Conservation (phyloP, 2,113 vertebrate species). For the Rhynchopsitta pachyrhyncha region DNA sequence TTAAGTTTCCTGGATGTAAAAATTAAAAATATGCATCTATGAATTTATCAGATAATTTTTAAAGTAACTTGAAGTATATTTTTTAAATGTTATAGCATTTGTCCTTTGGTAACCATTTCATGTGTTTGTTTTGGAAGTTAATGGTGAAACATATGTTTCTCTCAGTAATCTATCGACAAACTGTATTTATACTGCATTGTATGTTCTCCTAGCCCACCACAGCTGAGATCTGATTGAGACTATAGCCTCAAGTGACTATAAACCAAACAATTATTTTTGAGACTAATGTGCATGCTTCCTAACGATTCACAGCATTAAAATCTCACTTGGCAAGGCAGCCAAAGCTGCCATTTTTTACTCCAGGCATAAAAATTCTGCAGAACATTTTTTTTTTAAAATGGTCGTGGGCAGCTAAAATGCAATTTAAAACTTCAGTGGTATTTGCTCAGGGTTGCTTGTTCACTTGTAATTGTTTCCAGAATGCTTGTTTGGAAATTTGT, state of each 20-base stretch:
- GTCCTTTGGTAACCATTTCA: constrained; percentile 23
- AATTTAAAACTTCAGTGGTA: constrained; percentile 71
- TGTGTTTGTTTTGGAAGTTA: constrained; percentile 63
- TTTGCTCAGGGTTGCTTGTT: constrained; percentile 68
- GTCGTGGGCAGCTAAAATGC: constrained; percentile 66
- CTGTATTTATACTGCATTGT: constrained; percentile 22
- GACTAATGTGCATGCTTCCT: constrained; percentile 68
- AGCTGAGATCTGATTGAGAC: constrained; percentile 63
- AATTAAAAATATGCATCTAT: background rate
- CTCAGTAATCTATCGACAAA: constrained; percentile 56
- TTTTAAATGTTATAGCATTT: background rate
- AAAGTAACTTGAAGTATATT: background rate
- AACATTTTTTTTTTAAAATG: constrained; percentile 29
- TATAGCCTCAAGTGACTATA: constrained; percentile 67
- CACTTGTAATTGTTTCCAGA: constrained; percentile 88
- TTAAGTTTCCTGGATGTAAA: background rate
- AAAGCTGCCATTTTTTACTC: constrained; percentile 31
- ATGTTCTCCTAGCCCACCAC: constrained; percentile 22
- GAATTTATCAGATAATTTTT: background rate
- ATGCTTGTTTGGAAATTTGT: constrained; percentile 86
- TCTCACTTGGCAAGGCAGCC: constrained; percentile 41
- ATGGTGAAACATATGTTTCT: constrained; percentile 45
- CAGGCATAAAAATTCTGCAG: constrained; percentile 16
- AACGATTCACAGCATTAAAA: constrained; percentile 76
- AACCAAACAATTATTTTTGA: constrained; percentile 76